Percentiles rank a stretch among this genome's conserved stretches.
Evolutionary conservation across 2,113 vertebrate genomes (phyloP).

Genomic region (Daphoenositta chrysoptera): DNA sequence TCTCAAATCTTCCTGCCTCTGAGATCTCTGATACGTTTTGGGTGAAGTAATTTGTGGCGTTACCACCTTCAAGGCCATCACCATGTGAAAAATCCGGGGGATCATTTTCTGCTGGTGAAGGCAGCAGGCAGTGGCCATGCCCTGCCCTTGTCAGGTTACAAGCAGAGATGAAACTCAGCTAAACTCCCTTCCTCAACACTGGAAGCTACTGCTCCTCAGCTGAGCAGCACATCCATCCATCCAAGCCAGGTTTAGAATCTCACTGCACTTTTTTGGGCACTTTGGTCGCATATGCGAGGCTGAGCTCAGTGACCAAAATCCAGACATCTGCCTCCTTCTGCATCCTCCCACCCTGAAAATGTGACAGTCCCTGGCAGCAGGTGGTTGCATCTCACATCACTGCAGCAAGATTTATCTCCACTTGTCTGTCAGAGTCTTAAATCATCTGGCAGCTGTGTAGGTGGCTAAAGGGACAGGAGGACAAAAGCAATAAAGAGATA

Average conservation of each 20-base stretch:
- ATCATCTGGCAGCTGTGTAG: neutral
- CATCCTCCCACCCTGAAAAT: neutral
- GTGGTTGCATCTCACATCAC: neutral
- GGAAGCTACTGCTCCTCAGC: neutral
- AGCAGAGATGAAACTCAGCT: neutral
- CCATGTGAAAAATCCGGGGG: neutral
- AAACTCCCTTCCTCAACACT: neutral
- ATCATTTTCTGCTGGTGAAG: neutral
- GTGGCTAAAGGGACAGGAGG: neutral
- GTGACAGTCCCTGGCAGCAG: neutral
- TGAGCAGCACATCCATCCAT: neutral
- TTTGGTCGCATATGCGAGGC: neutral
- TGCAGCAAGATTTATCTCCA: neutral
- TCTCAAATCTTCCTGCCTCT: neutral
- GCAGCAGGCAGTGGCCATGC: neutral
- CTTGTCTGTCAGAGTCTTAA: neutral
- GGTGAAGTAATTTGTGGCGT: neutral
- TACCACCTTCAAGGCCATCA: neutral
- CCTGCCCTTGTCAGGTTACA: neutral
- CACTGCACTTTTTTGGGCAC: neutral
- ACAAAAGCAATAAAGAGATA: conserved; percentile 11
- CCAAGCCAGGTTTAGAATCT: neutral
- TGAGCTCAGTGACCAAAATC: neutral
- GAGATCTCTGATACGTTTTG: neutral
- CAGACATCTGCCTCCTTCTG: neutral